A percentile compares a stretch with the other conserved stretches of the same genome.
Evolutionary conservation across 2,113 vertebrate genomes (phyloP).

Genomic region (Rattus norvegicus): GRCr8 NC_086027.1:62003501-62004000

Average conservation of each 20-base stretch:
- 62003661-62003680: not conserved
- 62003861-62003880: conserved; percentile 43
- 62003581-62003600: not conserved
- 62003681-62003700: not conserved
- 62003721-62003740: not conserved
- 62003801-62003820: not conserved
- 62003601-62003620: not conserved
- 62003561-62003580: not conserved
- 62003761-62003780: not conserved
- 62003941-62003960: conserved; percentile 36
- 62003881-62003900: conserved; percentile 49
- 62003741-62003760: not conserved
- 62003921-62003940: not conserved
- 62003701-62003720: not conserved
- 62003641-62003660: not conserved
- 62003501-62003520: not conserved
- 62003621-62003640: not conserved
- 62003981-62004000: not conserved
- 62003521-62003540: not conserved
- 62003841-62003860: not conserved
- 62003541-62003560: not conserved
- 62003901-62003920: not conserved
- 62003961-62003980: conserved; percentile 46
- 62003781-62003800: not conserved
- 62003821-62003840: conserved; percentile 8